Evolutionary conservation across 2,888 invertebrate species (phyloP).

Genomic region (Pollenia angustigena): DNA sequence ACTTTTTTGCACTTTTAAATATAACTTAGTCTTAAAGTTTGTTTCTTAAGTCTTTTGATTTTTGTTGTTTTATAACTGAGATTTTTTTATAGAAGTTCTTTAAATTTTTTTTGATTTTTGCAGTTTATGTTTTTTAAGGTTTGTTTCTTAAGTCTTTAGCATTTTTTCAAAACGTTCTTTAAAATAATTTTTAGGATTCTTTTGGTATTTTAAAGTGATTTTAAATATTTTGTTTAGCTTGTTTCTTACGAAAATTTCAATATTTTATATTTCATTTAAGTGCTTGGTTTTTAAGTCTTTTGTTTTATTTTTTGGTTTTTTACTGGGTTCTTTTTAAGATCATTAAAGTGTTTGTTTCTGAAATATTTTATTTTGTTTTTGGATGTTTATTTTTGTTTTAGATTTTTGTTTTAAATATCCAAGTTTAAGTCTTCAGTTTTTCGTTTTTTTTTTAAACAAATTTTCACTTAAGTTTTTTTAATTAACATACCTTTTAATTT

Average conservation of each 20-base stretch:
- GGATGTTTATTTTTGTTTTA: neutral
- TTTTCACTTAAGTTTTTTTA: neutral
- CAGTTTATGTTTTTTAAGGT: conserved; percentile 43
- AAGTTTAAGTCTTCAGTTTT: too few species aligned
- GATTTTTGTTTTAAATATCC: neutral
- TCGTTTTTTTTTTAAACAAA: too few species aligned
- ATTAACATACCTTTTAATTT: conserved; percentile 58
- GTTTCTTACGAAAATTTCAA: neutral
- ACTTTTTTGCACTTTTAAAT: neutral
- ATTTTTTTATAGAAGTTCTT: conserved; percentile 11
- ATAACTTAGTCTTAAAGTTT: conserved; percentile 1
- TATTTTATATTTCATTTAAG: neutral
- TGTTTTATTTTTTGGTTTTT: neutral
- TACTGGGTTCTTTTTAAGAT: too few species aligned
- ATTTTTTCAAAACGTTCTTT: neutral
- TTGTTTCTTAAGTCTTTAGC: conserved; percentile 76
- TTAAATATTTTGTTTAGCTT: neutral
- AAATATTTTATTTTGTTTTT: neutral
- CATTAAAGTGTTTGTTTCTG: too few species aligned
- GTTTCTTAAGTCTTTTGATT: conserved; percentile 45
- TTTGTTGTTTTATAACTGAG: neutral
- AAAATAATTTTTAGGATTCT: neutral
- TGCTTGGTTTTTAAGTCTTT: conserved; percentile 2
- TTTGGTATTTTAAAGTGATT: neutral
- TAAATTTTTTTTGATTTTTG: neutral